Conservation (phyloP, 2,113 vertebrate species). For the Amblyopsis rosae region DNA sequence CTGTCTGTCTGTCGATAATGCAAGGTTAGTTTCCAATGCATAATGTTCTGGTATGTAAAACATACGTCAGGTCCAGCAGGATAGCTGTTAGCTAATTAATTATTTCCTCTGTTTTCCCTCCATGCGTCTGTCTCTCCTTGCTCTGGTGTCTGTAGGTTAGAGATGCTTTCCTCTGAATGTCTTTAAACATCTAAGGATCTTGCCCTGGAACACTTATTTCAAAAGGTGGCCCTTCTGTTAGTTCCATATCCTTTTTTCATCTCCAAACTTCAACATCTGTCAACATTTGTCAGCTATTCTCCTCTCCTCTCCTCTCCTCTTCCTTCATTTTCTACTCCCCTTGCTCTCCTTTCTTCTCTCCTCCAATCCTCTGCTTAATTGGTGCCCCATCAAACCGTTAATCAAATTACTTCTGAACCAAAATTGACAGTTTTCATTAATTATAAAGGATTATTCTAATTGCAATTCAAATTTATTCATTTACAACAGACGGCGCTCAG, state of each 20-base stretch:
- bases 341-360: conserved; percentile 29
- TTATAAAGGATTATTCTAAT: conserved; percentile 99
- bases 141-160: conserved; percentile 9
- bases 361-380: conserved; percentile 71
- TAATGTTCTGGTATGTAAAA: neutral
- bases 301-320: conserved; percentile 77
- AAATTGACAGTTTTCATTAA: conserved; percentile 99
- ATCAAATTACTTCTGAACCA: conserved; percentile 99
- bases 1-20: no score
- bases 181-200: neutral
- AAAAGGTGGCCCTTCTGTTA: neutral
- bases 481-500: conserved; percentile 99
- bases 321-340: conserved; percentile 76
- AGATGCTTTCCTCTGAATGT: conserved; percentile 30
- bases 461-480: conserved; percentile 99
- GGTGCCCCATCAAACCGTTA: conserved; percentile 98
- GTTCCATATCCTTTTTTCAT: conserved; percentile 14
- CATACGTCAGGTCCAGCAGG: neutral
- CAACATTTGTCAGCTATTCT: conserved; percentile 57
- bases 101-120: neutral
- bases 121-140: neutral
- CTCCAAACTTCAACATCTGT: conserved; percentile 73
- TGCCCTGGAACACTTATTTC: neutral
- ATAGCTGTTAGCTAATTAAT: neutral
- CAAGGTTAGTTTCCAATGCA: no score